phyloP scores from a whole-genome alignment of 2,888 invertebrate genomes.

The Eupithecia inturbata region DNA sequence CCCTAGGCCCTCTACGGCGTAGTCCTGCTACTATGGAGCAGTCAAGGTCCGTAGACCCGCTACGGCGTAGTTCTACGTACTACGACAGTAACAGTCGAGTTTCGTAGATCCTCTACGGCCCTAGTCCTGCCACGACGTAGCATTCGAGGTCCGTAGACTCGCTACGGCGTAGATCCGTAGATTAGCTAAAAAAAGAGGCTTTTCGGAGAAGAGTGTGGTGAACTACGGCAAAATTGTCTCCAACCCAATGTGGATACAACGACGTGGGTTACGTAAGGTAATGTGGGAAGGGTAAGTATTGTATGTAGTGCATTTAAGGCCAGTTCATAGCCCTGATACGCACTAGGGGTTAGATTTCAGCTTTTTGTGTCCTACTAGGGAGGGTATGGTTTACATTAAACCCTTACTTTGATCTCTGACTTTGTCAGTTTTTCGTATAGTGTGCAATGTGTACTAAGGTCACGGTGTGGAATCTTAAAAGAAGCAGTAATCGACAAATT shows the following conservation, averaged over 20 bases:
- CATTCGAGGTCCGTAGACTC: not conserved
- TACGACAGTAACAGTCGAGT: not conserved
- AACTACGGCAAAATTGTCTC: not conserved
- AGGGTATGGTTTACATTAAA: not conserved
- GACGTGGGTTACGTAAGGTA: not conserved
- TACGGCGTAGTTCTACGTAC: not conserved
- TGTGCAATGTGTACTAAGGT: not conserved
- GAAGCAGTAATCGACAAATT: not conserved
- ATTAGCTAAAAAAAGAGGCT: not conserved
- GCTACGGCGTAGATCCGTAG: not conserved
- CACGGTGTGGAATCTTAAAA: not conserved
- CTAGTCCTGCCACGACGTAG: not conserved
- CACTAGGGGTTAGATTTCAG: not conserved
- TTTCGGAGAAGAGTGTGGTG: not conserved
- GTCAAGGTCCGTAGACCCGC: not conserved
- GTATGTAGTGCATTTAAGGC: not conserved
- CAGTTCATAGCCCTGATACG: not conserved
- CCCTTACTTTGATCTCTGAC: not conserved
- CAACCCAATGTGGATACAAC: not conserved
- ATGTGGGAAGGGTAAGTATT: not conserved
- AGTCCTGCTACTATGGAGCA: no score
- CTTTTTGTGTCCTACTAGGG: not conserved
- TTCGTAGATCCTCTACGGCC: not conserved
- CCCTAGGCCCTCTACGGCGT: no score
- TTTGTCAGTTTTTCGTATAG: not conserved